phyloP scores from a whole-genome alignment of 2,797 vertebrate species.

The Tiaroga cobitis region DNA sequence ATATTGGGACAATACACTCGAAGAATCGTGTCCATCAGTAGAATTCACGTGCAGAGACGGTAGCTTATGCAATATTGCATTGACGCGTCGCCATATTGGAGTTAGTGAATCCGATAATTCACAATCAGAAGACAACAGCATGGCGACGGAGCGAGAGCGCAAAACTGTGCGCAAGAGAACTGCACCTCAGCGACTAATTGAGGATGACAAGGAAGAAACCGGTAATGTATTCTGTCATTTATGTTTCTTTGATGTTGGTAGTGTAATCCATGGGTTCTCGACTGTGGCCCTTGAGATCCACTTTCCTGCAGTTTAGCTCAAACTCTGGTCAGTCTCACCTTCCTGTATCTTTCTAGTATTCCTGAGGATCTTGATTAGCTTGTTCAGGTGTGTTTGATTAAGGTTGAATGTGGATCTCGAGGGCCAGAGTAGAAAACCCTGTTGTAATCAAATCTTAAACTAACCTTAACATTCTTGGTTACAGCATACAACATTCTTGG shows the following conservation, averaged over 20 bases:
- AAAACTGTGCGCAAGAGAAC: background rate
- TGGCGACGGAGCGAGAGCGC: background rate
- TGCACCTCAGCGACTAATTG: background rate
- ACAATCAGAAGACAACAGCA: background rate
- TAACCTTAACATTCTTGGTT: background rate
- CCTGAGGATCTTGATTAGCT: background rate
- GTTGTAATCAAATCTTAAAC: background rate
- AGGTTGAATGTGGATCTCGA: background rate
- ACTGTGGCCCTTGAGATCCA: background rate
- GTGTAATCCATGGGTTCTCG: background rate
- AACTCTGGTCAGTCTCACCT: background rate
- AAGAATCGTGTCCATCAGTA: conserved; percentile 17
- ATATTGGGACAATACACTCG: conserved; percentile 7
- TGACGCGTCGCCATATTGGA: background rate
- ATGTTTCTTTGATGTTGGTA: background rate
- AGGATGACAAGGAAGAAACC: background rate
- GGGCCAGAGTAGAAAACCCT: background rate
- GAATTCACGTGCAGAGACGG: conserved; percentile 1
- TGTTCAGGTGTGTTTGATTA: background rate
- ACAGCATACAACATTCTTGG: too few species aligned
- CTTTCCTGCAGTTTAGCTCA: background rate
- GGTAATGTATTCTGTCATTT: background rate
- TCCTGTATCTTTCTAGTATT: background rate
- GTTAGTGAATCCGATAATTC: background rate
- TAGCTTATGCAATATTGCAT: background rate